phyloP scores from a whole-genome alignment of 2,888 invertebrate species.

The Ichneumon xanthorius region DNA sequence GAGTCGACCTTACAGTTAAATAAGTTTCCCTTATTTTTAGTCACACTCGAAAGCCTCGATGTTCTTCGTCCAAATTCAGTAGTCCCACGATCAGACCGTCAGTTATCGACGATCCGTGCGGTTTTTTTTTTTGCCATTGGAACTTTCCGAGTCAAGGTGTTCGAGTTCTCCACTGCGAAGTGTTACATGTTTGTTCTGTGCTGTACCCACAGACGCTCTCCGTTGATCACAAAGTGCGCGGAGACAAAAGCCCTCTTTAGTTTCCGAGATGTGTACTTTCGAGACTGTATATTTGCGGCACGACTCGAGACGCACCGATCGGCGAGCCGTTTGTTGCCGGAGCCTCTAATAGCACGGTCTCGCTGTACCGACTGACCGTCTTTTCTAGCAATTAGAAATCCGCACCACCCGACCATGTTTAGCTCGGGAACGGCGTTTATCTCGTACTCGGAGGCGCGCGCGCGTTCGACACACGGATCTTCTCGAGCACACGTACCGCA shows the following conservation, averaged over 20 bases:
- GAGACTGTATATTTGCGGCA: neutral
- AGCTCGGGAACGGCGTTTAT: constrained; percentile 41
- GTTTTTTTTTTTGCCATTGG: constrained; percentile 22
- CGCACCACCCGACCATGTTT: constrained; percentile 52
- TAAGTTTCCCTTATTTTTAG: neutral
- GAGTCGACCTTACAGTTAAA: constrained; percentile 15
- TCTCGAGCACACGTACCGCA: neutral
- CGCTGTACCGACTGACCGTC: constrained; percentile 46
- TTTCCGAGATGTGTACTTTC: constrained; percentile 10
- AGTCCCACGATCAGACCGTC: neutral
- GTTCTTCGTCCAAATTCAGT: constrained; percentile 14
- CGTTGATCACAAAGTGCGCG: constrained; percentile 12
- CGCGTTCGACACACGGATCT: constrained; percentile 39
- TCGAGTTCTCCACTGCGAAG: constrained; percentile 13
- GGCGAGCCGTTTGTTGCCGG: constrained; percentile 41
- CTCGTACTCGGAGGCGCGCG: constrained; percentile 17
- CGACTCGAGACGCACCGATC: constrained; percentile 16
- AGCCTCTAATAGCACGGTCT: constrained; percentile 36
- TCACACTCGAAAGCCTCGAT: neutral
- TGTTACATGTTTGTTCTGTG: constrained; percentile 21
- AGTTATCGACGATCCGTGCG: neutral
- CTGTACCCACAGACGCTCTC: constrained; percentile 4
- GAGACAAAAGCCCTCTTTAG: constrained; percentile 22
- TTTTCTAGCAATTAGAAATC: constrained; percentile 64
- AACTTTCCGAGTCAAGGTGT: constrained; percentile 20